Conservation (phyloP, 2,797 vertebrate species). For the Lacerta bilineata region DNA sequence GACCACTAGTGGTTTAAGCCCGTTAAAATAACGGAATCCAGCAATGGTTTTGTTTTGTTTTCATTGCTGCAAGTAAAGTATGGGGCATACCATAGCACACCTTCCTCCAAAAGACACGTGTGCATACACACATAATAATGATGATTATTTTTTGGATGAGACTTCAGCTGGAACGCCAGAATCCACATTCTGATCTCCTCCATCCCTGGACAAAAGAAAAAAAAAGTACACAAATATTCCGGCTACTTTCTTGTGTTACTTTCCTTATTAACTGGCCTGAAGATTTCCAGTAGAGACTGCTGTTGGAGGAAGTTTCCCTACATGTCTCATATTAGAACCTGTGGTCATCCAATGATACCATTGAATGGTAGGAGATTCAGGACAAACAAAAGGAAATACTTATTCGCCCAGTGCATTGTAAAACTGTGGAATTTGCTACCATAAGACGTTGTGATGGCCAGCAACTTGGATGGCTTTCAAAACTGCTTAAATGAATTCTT, state of each 20-base stretch:
- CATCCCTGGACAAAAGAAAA: too few relatives aligned
- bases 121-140: too few relatives aligned
- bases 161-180: too few relatives aligned
- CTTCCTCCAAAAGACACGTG: not conserved
- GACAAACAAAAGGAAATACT: not conserved
- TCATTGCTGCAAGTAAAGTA: not conserved
- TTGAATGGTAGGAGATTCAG: not conserved
- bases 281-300: not conserved
- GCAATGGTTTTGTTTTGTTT: not conserved
- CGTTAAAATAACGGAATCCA: too few relatives aligned
- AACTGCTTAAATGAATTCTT: not conserved
- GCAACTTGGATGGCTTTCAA: not conserved
- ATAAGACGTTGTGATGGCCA: not conserved
- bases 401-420: too few relatives aligned
- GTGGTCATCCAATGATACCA: not conserved
- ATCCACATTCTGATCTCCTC: not conserved
- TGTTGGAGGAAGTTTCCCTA: not conserved
- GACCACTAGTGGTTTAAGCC: too few relatives aligned
- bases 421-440: not conserved
- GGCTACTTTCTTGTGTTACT: not conserved
- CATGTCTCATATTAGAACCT: not conserved
- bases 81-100: not conserved
- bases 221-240: not conserved
- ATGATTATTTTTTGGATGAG: too few relatives aligned
- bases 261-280: not conserved